Conservation (phyloP, 2,888 invertebrate genomes). For the Gastrophysa polygoni region DNA sequence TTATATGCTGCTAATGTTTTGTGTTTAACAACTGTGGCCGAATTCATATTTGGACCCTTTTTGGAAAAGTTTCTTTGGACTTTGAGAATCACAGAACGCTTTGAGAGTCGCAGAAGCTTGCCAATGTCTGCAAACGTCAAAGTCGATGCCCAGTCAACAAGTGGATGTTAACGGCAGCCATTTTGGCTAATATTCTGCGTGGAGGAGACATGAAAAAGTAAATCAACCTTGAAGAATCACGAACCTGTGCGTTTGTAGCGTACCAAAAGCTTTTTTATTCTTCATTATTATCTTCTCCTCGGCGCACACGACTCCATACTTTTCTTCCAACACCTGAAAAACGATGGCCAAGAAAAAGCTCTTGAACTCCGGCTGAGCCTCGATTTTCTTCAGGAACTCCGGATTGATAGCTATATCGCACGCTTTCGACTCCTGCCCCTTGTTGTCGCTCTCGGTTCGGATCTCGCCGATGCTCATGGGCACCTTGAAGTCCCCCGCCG, state of each 20-base stretch:
- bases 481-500: conserved; percentile 74
- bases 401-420: conserved; percentile 87
- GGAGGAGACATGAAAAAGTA: too few relatives aligned
- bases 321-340: conserved; percentile 79
- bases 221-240: too few relatives aligned
- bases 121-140: too few relatives aligned
- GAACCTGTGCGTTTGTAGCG: conserved; percentile 68
- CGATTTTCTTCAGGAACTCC: conserved; percentile 76
- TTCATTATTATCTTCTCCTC: conserved; percentile 72
- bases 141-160: too few relatives aligned
- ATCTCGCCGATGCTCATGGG: conserved; percentile 92
- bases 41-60: too few relatives aligned
- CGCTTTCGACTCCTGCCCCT: conserved; percentile 71
- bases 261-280: conserved; percentile 77
- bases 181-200: too few relatives aligned
- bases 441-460: conserved; percentile 77
- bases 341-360: conserved; percentile 81
- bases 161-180: too few relatives aligned
- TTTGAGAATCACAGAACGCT: too few relatives aligned
- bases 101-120: too few relatives aligned
- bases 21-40: too few relatives aligned
- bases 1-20: too few relatives aligned
- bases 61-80: too few relatives aligned
- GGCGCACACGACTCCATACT: conserved; percentile 74
- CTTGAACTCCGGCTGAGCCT: conserved; percentile 72